Base-by-base conservation (phyloP, 2,888 invertebrate genomes). In the Endomychus coccineus region DNA sequence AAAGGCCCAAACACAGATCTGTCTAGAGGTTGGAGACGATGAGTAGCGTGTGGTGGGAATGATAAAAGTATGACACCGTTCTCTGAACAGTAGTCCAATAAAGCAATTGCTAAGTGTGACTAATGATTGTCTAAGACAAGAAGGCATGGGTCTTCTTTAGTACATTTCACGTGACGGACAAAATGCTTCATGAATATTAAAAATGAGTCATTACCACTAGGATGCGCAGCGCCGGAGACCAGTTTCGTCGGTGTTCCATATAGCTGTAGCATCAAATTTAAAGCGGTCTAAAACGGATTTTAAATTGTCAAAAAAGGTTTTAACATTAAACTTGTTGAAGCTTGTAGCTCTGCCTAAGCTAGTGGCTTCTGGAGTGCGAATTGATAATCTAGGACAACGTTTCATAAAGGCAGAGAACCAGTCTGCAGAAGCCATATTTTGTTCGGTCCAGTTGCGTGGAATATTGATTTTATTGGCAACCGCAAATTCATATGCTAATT, bases 261-360 rank as follows among this genome's bases (percentile, higher is more conserved):
- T 37, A 14, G 14, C 4, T 4, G 37, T 24, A 7, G 37, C n/a
- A n/a, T n/a, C n/a, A n/a, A n/a, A 39, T 27, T 21, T 10, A 27
- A 19, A 34, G 15, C 12, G 25, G 16, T 39, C 39, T 29, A 27
- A 27, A 4, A 39, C 39, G 9, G 17, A 21, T 10, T 15, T 28
- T 12, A 39, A 34, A 16, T 39, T 34, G 12, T 27, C 17, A 34
- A 27, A 42, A 41, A 42, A 43, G 12, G 27, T n/a, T 19, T 29
- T 29, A 3, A 36, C 40, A 25, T n/a, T n/a, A n/a, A n/a, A n/a
- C n/a, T 19, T 27, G 40, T 34, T 40, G 37, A 44, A 43, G 25
- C 34, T 22, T 32, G 44, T 44, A 32, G 36, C 36, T 16, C 40
- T 40, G 32, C 42, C 37, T 30, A 44, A 37, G 31, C 40, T 44